A percentile compares a stretch with the other conserved stretches of the same genome.
Conservation (phyloP, 1,140 invertebrate species). For the Rhizoglyphus robini region DNA sequence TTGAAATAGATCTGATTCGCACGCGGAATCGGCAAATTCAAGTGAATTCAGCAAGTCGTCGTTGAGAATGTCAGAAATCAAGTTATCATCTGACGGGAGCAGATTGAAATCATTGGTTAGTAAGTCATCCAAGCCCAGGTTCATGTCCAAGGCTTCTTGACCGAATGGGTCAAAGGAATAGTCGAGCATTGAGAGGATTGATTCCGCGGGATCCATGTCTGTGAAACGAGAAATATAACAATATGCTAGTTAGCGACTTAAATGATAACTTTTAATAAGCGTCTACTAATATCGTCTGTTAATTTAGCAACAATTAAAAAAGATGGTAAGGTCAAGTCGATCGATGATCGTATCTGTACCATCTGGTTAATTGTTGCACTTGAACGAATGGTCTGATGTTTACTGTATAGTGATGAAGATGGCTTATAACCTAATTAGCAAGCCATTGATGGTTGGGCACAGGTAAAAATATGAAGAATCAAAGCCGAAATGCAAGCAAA, state of each 20-base stretch:
- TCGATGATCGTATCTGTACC: too few relatives aligned
- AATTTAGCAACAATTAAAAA: not conserved
- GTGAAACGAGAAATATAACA: not conserved
- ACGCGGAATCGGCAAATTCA: not conserved
- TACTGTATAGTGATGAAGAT: too few relatives aligned
- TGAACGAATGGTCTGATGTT: too few relatives aligned
- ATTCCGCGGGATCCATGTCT: not conserved
- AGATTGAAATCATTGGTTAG: not conserved
- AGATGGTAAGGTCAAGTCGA: not conserved
- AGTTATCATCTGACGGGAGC: not conserved
- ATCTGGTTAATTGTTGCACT: too few relatives aligned
- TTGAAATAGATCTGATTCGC: not conserved
- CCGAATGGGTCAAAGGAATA: not conserved
- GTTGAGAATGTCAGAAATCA: not conserved
- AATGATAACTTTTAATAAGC: not conserved
- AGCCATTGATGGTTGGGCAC: not conserved
- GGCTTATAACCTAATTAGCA: too few relatives aligned
- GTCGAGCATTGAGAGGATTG: not conserved
- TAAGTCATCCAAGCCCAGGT: not conserved
- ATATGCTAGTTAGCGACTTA: not conserved
- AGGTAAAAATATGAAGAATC: not conserved
- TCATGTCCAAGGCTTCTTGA: not conserved
- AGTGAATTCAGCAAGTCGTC: not conserved
- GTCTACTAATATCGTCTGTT: not conserved
- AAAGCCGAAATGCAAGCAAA: not conserved